A percentile compares a stretch with the other conserved stretches of the same genome.
These are phyloP conservation scores for Clostera curtula DNA, from an alignment of 2,888 invertebrate species.

Conservation along the genomic window DNA sequence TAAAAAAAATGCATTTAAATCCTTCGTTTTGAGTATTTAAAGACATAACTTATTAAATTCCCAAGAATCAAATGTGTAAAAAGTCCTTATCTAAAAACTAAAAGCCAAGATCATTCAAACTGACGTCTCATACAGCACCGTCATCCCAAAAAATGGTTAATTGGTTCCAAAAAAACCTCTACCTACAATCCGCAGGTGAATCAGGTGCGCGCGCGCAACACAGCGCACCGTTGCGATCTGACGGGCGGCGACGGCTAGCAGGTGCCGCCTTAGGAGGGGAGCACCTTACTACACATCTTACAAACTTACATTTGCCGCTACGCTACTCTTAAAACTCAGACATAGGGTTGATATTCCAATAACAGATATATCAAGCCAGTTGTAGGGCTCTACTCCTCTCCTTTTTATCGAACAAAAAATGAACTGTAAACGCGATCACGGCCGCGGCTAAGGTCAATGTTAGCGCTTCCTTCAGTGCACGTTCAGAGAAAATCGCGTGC, in stretches of 20 bases:
- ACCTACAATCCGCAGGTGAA: conserved; percentile 40
- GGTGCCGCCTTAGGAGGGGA: conserved; percentile 73
- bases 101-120: conserved; percentile 5
- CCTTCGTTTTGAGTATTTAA: no score
- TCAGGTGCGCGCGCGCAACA: conserved; percentile 53
- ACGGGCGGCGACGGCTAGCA: conserved; percentile 65
- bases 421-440: conserved; percentile 76
- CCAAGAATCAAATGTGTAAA: no score
- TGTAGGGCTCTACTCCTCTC: conserved; percentile 74
- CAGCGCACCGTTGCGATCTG: conserved; percentile 53
- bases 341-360: conserved; percentile 23
- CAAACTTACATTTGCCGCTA: conserved; percentile 35
- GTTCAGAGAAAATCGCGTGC: conserved; percentile 70
- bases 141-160: conserved; percentile 7
- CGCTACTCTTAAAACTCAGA: conserved; percentile 7
- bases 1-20: no score
- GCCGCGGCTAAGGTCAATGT: conserved; percentile 75
- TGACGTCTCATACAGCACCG: conserved; percentile 1
- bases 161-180: conserved; percentile 23
- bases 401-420: conserved; percentile 76
- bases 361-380: conserved; percentile 13
- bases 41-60: no score
- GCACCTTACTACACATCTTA: conserved; percentile 69
- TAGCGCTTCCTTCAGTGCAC: conserved; percentile 75
- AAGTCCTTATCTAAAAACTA: no score